Evolutionary conservation across 2,888 invertebrate genomes (phyloP), one percentile per base, ranked within the genome.

Genomic region (Onchidella celtica): DNA sequence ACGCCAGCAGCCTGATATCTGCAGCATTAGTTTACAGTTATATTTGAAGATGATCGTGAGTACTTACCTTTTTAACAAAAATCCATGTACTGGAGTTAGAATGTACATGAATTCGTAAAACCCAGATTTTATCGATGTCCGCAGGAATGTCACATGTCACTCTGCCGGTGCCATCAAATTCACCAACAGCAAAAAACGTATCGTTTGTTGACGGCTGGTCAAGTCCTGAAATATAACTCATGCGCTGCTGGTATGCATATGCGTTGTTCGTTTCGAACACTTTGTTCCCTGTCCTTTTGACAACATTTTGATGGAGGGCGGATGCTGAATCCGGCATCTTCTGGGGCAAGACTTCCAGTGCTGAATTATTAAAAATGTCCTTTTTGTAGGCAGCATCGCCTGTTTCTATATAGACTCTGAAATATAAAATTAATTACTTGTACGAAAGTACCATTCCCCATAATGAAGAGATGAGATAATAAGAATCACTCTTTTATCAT

Each of bases 41-140:
- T n/a, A n/a, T n/a, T n/a, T n/a, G n/a, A n/a, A n/a, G n/a, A n/a
- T n/a, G n/a, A n/a, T n/a, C n/a, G n/a, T n/a, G n/a, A n/a, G n/a
- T n/a, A 72, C 78, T 69, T 36, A 79, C 78, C 70, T 70, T 69
- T 40, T 61, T n/a, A 14, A 79, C 61, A 40, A 79, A 17, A 36
- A 79, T 29, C 78, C 78, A 79, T 0, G 78, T 70, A 27, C 24
- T 1, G 3, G 70, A 79, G 11, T 24, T 14, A 27, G 70, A n/a
- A 47, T 61, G 63, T 32, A 70, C 29, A 29, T 40, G 55, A 21
- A 79, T 24, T 27, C 78, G 69, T 11, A 79, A n/a, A 61, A 69
- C 68, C 70, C 59, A 79, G 2, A 79, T 61, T 40, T 59, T 61
- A 14, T 61, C 78, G 32, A 21, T 29, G 11, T 70, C 61, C 36